These are phyloP conservation scores for Dasyprocta punctata DNA, from an alignment of 2,113 vertebrate species.

Conservation along the genomic window DNA sequence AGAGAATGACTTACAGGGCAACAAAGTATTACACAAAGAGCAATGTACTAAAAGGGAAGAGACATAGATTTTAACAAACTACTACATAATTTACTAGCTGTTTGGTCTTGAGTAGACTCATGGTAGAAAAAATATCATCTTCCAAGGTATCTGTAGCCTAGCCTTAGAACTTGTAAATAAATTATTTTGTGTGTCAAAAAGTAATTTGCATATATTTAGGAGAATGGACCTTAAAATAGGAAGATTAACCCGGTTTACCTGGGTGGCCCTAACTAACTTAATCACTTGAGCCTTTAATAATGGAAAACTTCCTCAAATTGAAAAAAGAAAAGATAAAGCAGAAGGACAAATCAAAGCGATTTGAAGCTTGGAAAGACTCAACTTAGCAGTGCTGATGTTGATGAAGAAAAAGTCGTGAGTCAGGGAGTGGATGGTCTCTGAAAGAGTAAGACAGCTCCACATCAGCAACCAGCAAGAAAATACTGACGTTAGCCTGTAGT, in stretches of 20 bases:
- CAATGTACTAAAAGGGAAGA: background rate
- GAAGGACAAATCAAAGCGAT: background rate
- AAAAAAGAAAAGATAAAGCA: background rate
- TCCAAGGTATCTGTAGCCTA: background rate
- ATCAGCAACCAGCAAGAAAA: background rate
- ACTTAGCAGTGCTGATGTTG: background rate
- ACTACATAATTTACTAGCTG: background rate
- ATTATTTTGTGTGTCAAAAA: background rate
- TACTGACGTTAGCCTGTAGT: background rate
- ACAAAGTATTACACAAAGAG: background rate
- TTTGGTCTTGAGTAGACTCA: background rate
- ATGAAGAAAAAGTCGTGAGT: background rate
- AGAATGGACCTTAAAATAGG: background rate
- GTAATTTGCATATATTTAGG: background rate
- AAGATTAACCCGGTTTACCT: background rate
- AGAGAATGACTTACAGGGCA: background rate
- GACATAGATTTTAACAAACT: background rate
- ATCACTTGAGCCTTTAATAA: background rate
- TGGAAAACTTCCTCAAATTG: background rate
- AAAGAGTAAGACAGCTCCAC: background rate
- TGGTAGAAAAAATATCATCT: background rate
- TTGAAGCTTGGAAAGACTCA: background rate
- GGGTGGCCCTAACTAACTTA: background rate
- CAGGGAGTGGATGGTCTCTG: background rate
- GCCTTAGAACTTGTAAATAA: background rate